Evolutionary conservation across 2,888 invertebrate species (phyloP).

Genomic region (Hemithea aestivaria): DNA sequence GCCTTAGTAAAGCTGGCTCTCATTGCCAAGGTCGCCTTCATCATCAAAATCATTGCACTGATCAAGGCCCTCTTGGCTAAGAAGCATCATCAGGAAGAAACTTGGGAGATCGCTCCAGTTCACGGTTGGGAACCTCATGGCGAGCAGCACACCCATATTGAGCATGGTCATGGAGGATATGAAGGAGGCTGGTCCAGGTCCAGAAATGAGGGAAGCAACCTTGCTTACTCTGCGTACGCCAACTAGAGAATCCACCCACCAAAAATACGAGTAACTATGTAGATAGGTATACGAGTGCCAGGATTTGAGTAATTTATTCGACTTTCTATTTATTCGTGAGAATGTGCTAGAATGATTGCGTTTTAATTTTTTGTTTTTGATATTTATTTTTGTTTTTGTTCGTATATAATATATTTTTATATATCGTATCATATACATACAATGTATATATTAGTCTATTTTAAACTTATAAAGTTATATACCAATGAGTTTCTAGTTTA

Average conservation of each 20-base stretch:
- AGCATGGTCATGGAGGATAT: constrained; percentile 58
- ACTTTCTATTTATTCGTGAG: constrained; percentile 32
- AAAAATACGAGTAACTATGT: constrained; percentile 31
- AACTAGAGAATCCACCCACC: constrained; percentile 46
- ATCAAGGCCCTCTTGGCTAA: constrained; percentile 57
- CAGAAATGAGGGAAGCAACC: constrained; percentile 55
- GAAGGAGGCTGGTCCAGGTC: constrained; percentile 68
- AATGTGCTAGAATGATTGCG: constrained; percentile 40
- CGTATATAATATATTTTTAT: constrained; percentile 6
- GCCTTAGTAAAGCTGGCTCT: constrained; percentile 85
- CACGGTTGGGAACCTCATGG: constrained; percentile 46
- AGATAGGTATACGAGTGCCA: constrained; percentile 14
- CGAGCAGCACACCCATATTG: constrained; percentile 37
- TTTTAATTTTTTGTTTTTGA: constrained; percentile 29
- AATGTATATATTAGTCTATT: constrained; percentile 24
- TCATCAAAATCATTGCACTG: constrained; percentile 58
- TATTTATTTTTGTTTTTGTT: constrained; percentile 35
- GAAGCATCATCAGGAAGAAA: constrained; percentile 61
- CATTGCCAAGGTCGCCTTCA: constrained; percentile 87
- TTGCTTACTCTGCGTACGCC: constrained; percentile 65
- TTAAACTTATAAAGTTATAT: constrained; percentile 22
- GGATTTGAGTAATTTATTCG: constrained; percentile 24
- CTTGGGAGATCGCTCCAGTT: constrained; percentile 36
- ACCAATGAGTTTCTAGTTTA: background rate
- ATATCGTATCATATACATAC: constrained; percentile 2